A percentile compares a stretch with the other conserved stretches of the same genome.
These are phyloP conservation scores for Elmis aenea DNA, from an alignment of 2,888 invertebrate species.

Conservation along the genomic window DNA sequence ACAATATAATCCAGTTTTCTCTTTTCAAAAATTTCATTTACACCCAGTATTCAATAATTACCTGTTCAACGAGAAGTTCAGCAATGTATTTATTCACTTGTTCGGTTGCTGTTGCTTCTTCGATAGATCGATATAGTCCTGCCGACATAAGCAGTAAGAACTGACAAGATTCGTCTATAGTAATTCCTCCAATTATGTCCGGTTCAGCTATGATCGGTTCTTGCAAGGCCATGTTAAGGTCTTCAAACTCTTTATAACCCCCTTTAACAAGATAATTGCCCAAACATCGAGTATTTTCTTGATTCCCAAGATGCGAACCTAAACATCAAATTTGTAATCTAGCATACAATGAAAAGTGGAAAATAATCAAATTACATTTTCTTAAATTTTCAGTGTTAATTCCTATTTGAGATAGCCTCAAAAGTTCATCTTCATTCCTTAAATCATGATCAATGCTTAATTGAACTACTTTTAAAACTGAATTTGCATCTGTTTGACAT, in stretches of 20 bases:
- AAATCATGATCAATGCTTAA: slow-evolving; percentile 81
- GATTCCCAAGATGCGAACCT: slow-evolving; percentile 71
- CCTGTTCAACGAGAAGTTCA: slow-evolving; percentile 73
- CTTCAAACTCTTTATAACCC: slow-evolving; percentile 77
- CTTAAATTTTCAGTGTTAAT: slow-evolving; percentile 65
- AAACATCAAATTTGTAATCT: slow-evolving; percentile 21
- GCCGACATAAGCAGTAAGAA: slow-evolving; percentile 83
- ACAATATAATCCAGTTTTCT: too few species aligned
- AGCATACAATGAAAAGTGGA: slow-evolving; percentile 2
- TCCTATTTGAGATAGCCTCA: slow-evolving; percentile 70
- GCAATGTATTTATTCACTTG: slow-evolving; percentile 79
- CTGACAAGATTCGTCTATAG: slow-evolving; percentile 71
- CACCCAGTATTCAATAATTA: slow-evolving; percentile 37
- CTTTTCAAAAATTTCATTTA: too few species aligned
- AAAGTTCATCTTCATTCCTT: slow-evolving; percentile 77
- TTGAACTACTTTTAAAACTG: slow-evolving; percentile 73
- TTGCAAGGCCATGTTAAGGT: slow-evolving; percentile 59
- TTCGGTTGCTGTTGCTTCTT: slow-evolving; percentile 71
- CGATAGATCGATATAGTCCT: slow-evolving; percentile 77
- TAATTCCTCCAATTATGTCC: slow-evolving; percentile 76
- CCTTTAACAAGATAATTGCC: slow-evolving; percentile 86
- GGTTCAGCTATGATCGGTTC: slow-evolving; percentile 83
- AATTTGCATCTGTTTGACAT: slow-evolving; percentile 72
- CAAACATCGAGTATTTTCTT: slow-evolving; percentile 77
- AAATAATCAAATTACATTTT: slow-evolving; percentile 56